Evolutionary conservation across 2,888 invertebrate genomes (phyloP).

Genomic region (Lepidonotus clava): DNA sequence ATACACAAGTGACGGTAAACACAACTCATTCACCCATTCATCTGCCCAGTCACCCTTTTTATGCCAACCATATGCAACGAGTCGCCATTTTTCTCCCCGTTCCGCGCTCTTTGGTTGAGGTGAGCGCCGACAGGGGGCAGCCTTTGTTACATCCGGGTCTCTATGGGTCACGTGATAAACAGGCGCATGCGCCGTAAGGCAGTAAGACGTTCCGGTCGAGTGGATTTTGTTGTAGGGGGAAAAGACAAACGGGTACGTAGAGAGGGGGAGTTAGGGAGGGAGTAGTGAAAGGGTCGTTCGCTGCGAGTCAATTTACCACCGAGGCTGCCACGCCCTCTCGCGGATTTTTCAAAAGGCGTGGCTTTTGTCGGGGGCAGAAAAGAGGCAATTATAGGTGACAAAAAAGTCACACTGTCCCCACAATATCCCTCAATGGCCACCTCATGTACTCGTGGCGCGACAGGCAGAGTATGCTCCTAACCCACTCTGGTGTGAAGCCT

Average conservation of each 20-base stretch:
- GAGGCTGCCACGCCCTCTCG: background rate
- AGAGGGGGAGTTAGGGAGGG: background rate
- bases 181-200: constrained; percentile 1
- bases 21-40: too few relatives aligned
- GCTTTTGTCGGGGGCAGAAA: background rate
- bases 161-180: constrained; percentile 28
- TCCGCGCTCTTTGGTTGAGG: background rate
- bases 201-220: background rate
- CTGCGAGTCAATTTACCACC: background rate
- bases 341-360: background rate
- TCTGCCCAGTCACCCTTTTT: background rate
- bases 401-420: background rate
- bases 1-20: too few relatives aligned
- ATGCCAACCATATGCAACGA: background rate
- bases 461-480: background rate
- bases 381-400: background rate
- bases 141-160: background rate
- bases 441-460: background rate
- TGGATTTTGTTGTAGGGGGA: background rate
- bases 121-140: background rate
- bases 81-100: background rate
- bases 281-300: background rate
- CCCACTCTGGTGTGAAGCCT: too few relatives aligned
- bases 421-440: background rate
- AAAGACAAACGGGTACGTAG: background rate